A percentile compares a stretch with the other conserved stretches of the same genome.
Evolutionary conservation across 2,113 vertebrate species (phyloP).

Genomic region (Gadus macrocephalus): DNA sequence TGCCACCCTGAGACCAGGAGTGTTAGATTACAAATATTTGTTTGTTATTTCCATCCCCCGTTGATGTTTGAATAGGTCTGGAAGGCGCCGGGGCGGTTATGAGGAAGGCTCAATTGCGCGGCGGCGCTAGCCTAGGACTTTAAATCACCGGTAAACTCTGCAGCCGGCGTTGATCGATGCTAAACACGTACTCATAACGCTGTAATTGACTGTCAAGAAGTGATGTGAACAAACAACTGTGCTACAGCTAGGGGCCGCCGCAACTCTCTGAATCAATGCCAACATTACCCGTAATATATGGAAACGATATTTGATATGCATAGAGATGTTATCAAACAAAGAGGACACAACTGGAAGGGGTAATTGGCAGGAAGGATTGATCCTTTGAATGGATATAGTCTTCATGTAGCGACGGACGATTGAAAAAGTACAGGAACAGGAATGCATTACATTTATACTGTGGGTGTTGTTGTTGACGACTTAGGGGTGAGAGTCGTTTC

Average conservation of each 20-base stretch:
- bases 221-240: conserved; percentile 24
- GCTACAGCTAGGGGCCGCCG: conserved; percentile 4
- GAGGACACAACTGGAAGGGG: conserved; percentile 1
- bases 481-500: not conserved
- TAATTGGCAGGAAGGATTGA: conserved; percentile 32
- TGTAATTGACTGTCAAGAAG: conserved; percentile 50
- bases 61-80: conserved; percentile 35
- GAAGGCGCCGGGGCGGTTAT: conserved; percentile 17
- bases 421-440: not conserved
- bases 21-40: conserved; percentile 33
- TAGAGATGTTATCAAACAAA: conserved; percentile 16
- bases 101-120: conserved; percentile 2
- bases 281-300: conserved; percentile 1
- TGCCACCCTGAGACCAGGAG: conserved; percentile 9
- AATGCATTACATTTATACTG: not conserved
- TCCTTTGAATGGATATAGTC: conserved; percentile 28
- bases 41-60: conserved; percentile 27
- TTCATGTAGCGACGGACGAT: conserved; percentile 14
- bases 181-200: conserved; percentile 49
- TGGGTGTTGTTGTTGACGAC: conserved; percentile 3
- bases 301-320: not conserved
- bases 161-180: conserved; percentile 26
- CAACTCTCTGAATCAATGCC: not conserved
- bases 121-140: conserved; percentile 21
- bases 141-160: conserved; percentile 39